Conservation (phyloP, 2,113 vertebrate genomes). For the Menura novaehollandiae region DNA sequence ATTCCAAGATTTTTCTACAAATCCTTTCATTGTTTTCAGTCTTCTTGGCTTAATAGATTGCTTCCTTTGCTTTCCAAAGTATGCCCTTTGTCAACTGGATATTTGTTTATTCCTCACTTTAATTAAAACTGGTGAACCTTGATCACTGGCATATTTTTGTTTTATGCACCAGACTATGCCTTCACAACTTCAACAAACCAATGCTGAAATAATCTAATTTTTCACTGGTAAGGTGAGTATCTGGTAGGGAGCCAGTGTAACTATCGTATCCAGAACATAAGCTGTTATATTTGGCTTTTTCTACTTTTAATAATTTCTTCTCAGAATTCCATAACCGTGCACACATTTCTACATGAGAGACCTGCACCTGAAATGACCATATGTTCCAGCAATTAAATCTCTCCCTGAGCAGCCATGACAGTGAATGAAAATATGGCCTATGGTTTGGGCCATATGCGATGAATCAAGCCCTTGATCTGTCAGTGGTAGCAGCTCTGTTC, state of each 20-base stretch:
- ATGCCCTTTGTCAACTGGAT: neutral
- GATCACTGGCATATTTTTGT: neutral
- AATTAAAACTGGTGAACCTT: slow-evolving; percentile 19
- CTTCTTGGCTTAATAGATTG: neutral
- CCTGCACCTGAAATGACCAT: neutral
- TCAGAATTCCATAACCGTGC: neutral
- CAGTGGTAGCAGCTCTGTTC: neutral
- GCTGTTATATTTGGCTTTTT: neutral
- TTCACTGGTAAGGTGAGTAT: neutral
- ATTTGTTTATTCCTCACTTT: neutral
- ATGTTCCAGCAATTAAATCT: slow-evolving; percentile 27
- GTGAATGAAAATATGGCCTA: neutral
- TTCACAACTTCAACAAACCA: neutral
- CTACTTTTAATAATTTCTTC: neutral
- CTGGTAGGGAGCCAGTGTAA: neutral
- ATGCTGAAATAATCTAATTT: neutral
- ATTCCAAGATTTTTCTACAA: neutral
- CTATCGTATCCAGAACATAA: neutral
- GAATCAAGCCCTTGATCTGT: neutral
- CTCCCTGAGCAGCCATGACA: neutral
- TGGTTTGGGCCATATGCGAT: neutral
- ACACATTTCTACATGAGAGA: neutral
- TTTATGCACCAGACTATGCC: neutral
- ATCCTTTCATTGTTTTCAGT: neutral
- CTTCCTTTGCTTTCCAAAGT: neutral